phyloP scores from a whole-genome alignment of 2,888 invertebrate genomes.

The Globia sparganii region DNA sequence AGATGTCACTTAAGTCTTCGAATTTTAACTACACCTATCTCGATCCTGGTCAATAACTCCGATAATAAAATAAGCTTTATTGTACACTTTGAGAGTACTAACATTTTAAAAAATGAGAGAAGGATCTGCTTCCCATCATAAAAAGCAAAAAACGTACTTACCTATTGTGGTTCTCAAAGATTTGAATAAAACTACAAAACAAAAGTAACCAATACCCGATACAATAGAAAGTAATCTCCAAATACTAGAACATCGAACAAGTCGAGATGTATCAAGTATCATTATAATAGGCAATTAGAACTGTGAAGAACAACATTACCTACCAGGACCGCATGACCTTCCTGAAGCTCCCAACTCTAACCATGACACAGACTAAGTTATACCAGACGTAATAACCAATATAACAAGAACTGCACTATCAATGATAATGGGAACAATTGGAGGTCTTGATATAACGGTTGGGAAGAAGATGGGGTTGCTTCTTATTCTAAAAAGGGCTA shows the following conservation, averaged over 20 bases:
- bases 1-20: background rate
- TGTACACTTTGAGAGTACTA: background rate
- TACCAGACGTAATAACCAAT: slow-evolving; percentile 44
- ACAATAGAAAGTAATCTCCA: slow-evolving; percentile 47
- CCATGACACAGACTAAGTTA: slow-evolving; percentile 27
- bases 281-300: slow-evolving; percentile 90
- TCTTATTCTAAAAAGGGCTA: slow-evolving; percentile 78
- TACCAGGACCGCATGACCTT: slow-evolving; percentile 62
- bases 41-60: background rate
- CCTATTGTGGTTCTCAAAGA: background rate
- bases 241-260: slow-evolving; percentile 57
- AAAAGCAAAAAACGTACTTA: background rate
- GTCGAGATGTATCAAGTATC: slow-evolving; percentile 84
- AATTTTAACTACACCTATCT: background rate
- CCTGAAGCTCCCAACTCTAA: background rate
- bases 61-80: no score
- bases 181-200: slow-evolving; percentile 7
- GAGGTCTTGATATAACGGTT: slow-evolving; percentile 70
- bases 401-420: slow-evolving; percentile 44
- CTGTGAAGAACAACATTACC: slow-evolving; percentile 77
- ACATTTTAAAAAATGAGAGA: background rate
- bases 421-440: slow-evolving; percentile 21
- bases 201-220: slow-evolving; percentile 43
- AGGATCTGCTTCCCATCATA: background rate
- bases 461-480: slow-evolving; percentile 79